Percentiles rank a stretch among this genome's conserved stretches.
Conservation (phyloP, 2,888 invertebrate genomes). For the Entomobrya proxima region DNA sequence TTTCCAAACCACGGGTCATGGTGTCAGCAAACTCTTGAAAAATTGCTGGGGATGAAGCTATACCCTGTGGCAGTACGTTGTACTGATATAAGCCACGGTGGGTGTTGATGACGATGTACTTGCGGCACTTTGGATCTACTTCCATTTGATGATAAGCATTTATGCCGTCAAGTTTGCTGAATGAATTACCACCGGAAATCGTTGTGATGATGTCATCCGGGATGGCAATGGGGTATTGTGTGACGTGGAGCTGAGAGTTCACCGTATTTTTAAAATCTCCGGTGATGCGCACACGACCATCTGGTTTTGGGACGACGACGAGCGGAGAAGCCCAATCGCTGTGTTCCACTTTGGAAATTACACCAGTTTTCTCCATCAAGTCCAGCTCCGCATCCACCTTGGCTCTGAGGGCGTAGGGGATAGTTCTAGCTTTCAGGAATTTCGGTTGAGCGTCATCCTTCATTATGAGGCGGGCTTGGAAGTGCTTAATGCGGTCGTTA, state of each 20-base stretch:
- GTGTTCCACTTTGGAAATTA: slow-evolving; percentile 72
- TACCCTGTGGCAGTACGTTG: slow-evolving; percentile 77
- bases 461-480: slow-evolving; percentile 70
- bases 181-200: slow-evolving; percentile 75
- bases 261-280: slow-evolving; percentile 76
- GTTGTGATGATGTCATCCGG: slow-evolving; percentile 73
- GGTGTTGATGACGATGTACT: slow-evolving; percentile 76
- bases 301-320: slow-evolving; percentile 76
- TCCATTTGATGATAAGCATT: slow-evolving; percentile 77
- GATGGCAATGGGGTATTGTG: slow-evolving; percentile 75
- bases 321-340: slow-evolving; percentile 76
- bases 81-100: slow-evolving; percentile 76
- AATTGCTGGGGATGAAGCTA: slow-evolving; percentile 77
- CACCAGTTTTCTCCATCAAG: slow-evolving; percentile 69
- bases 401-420: slow-evolving; percentile 76
- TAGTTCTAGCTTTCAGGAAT: slow-evolving; percentile 74
- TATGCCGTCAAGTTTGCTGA: slow-evolving; percentile 77
- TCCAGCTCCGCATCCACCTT: slow-evolving; percentile 75
- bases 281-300: slow-evolving; percentile 76
- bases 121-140: slow-evolving; percentile 74
- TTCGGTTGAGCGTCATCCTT: slow-evolving; percentile 74
- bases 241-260: slow-evolving; percentile 75
- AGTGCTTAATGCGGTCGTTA: slow-evolving; percentile 55
- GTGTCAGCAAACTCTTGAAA: slow-evolving; percentile 77
- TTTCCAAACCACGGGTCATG: slow-evolving; percentile 75